Evolutionary conservation across 2,113 vertebrate genomes (phyloP).

Genomic region (Phrynosoma blainvillii): DNA sequence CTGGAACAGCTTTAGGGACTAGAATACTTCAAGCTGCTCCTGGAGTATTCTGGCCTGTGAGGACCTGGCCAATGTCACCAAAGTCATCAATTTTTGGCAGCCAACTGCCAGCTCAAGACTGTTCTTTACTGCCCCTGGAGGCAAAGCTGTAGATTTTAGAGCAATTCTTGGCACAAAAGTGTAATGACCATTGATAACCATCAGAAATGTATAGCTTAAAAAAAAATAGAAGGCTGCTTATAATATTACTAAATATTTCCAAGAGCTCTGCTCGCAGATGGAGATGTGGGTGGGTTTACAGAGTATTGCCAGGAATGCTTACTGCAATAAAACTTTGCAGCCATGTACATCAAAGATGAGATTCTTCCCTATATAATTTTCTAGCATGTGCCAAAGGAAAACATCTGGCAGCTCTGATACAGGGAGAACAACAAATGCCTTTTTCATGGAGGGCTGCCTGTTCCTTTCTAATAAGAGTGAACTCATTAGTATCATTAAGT

Average conservation of each 20-base stretch:
- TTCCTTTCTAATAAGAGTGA: constrained; percentile 6
- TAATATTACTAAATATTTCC: constrained; percentile 20
- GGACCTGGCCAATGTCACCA: no score
- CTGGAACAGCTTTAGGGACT: no score
- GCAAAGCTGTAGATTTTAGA: background rate
- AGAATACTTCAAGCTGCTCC: no score
- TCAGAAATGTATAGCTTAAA: background rate
- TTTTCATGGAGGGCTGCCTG: background rate
- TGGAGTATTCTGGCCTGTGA: no score
- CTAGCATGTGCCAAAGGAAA: background rate
- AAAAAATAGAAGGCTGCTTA: background rate
- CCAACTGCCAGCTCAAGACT: background rate
- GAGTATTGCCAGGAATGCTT: background rate
- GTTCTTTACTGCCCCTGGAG: background rate
- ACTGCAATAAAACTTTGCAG: constrained; percentile 24
- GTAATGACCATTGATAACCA: background rate
- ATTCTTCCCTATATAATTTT: constrained; percentile 15
- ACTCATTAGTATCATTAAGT: constrained; percentile 25
- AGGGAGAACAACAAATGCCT: background rate
- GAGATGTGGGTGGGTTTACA: background rate
- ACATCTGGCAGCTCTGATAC: constrained; percentile 22
- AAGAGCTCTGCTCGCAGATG: background rate
- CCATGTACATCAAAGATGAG: background rate
- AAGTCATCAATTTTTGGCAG: background rate
- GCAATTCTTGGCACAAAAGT: background rate